These are phyloP conservation scores for Cerceris ruficornis DNA, from an alignment of 2,888 invertebrate genomes.

Conservation along the genomic window DNA sequence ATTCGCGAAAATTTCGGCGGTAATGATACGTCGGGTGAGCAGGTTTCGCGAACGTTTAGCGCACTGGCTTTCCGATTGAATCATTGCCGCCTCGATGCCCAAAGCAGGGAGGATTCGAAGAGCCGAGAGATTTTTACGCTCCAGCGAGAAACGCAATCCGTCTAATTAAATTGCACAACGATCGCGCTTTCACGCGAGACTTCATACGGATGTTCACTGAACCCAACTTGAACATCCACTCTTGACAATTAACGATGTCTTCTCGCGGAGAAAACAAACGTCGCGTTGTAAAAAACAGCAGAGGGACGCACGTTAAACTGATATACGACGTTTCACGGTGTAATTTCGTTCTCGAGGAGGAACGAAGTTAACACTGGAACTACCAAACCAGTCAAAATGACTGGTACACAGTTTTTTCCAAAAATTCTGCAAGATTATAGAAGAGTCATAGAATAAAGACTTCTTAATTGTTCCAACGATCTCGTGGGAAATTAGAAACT, in stretches of 20 bases:
- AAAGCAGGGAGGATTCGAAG: conserved; percentile 39
- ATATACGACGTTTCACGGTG: no score
- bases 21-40: conserved; percentile 22
- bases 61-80: conserved; percentile 45
- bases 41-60: conserved; percentile 29
- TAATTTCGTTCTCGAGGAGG: no score
- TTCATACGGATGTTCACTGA: conserved; percentile 38
- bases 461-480: not conserved
- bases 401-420: no score
- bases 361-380: no score
- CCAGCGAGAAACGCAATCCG: conserved; percentile 34
- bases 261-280: no score
- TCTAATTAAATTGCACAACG: conserved; percentile 45
- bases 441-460: no score
- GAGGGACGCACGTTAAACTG: no score
- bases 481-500: no score
- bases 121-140: conserved; percentile 44
- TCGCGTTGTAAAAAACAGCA: no score
- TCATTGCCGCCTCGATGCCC: conserved; percentile 51
- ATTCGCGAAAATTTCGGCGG: conserved; percentile 15
- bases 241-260: not conserved
- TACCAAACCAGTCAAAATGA: no score
- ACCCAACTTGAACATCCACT: not conserved
- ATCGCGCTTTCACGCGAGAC: conserved; percentile 26
- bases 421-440: no score